Percentiles rank a stretch among this genome's conserved stretches.
Evolutionary conservation across 2,797 vertebrate species (phyloP).

Genomic region (Melanotaenia trifasciata): DNA sequence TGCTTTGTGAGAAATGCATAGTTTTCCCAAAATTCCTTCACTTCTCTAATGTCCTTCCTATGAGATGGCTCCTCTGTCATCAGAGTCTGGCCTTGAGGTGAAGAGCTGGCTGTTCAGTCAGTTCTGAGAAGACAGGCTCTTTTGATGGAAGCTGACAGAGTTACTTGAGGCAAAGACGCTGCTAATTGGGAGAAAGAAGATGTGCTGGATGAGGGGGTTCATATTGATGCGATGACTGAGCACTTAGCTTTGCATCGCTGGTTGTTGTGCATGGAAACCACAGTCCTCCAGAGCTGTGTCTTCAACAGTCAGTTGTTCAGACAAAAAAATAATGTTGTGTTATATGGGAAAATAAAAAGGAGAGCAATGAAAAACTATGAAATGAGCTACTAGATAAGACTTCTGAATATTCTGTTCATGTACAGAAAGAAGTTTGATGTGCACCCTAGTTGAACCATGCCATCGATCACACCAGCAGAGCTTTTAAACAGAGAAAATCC

Average conservation of each 20-base stretch:
- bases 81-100: conserved; percentile 21
- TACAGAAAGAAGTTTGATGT: neutral
- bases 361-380: neutral
- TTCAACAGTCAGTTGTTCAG: conserved; percentile 2
- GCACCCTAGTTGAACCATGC: too few relatives aligned
- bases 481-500: too few relatives aligned
- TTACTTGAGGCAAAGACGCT: conserved; percentile 45
- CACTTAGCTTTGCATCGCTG: conserved; percentile 31
- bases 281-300: conserved; percentile 6
- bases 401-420: neutral
- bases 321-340: neutral
- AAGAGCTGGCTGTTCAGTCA: conserved; percentile 46
- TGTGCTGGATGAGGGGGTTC: conserved; percentile 7
- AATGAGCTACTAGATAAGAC: neutral
- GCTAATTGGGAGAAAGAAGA: conserved; percentile 54
- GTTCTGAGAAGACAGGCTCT: conserved; percentile 41
- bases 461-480: too few relatives aligned
- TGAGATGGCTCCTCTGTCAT: conserved; percentile 5
- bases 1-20: neutral
- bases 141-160: conserved; percentile 63
- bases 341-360: neutral
- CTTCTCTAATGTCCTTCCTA: conserved; percentile 18
- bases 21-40: neutral
- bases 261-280: conserved; percentile 9
- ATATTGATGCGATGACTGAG: conserved; percentile 27